These are phyloP conservation scores for Diorhabda sublineata DNA, from an alignment of 1,140 invertebrate species.

Conservation along the genomic window DNA sequence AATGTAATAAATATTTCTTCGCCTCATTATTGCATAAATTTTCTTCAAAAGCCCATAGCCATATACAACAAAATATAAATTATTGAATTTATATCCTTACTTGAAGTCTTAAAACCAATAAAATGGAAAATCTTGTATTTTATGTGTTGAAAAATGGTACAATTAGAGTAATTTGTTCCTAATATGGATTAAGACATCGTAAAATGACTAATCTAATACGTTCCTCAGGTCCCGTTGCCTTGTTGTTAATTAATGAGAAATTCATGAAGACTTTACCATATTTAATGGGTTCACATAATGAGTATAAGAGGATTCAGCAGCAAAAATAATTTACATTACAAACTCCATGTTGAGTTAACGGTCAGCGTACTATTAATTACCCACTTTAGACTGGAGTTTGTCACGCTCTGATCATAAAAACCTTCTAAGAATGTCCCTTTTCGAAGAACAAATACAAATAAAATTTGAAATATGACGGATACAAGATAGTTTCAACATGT, in stretches of 20 bases:
- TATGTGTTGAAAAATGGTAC: too few species aligned
- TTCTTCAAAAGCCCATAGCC: too few species aligned
- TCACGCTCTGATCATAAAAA: background rate
- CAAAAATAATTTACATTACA: constrained; percentile 1
- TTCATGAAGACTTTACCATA: constrained; percentile 2
- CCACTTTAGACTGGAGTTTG: background rate
- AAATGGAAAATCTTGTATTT: too few species aligned
- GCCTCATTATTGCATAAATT: too few species aligned
- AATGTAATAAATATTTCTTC: too few species aligned
- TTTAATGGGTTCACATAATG: background rate
- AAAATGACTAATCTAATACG: too few species aligned
- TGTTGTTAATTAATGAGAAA: background rate
- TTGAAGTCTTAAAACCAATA: too few species aligned
- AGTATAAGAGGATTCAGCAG: background rate
- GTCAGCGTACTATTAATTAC: background rate
- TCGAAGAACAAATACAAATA: background rate
- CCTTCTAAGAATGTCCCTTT: background rate
- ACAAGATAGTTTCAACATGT: background rate
- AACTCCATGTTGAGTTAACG: background rate
- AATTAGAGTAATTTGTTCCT: too few species aligned
- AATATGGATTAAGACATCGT: too few species aligned
- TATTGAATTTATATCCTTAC: too few species aligned
- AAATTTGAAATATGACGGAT: background rate
- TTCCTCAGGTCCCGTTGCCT: background rate
- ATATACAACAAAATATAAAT: too few species aligned